A percentile compares a stretch with the other conserved stretches of the same genome.
Conservation (phyloP, 2,797 vertebrate genomes). For the Lindbergichthys nudifrons region DNA sequence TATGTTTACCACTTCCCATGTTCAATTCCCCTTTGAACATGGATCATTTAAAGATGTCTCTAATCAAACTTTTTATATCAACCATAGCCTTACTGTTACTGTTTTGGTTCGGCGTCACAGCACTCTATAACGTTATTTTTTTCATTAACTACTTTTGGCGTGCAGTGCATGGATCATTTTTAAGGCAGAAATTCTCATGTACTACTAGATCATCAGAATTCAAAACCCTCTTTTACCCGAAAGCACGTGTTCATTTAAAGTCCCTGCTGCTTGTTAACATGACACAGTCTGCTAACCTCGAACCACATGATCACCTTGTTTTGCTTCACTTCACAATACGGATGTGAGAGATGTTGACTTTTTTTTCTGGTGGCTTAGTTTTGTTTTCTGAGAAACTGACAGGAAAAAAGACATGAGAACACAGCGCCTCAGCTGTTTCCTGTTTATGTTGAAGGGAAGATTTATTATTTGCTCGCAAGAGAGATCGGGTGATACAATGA, state of each 20-base stretch:
- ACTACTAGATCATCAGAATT: neutral
- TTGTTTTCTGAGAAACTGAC: slow-evolving; percentile 71
- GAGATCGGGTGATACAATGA: slow-evolving; percentile 7
- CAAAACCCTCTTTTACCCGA: neutral
- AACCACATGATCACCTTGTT: slow-evolving; percentile 45
- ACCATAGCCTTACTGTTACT: neutral
- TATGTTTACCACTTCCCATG: too few species aligned
- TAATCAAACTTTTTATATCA: neutral
- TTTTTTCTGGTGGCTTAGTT: slow-evolving; percentile 36
- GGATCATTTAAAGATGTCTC: neutral
- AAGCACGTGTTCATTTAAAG: slow-evolving; percentile 74
- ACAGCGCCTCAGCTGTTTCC: slow-evolving; percentile 77
- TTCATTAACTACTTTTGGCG: neutral
- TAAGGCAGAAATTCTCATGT: neutral
- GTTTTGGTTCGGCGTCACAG: neutral
- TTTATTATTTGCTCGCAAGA: slow-evolving; percentile 19
- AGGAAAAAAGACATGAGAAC: slow-evolving; percentile 54
- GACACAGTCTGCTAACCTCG: slow-evolving; percentile 42
- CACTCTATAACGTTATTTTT: neutral
- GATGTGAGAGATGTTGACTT: slow-evolving; percentile 13
- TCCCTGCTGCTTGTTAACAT: slow-evolving; percentile 65
- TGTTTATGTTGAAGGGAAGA: slow-evolving; percentile 55
- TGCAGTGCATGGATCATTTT: neutral
- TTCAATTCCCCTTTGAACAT: neutral
- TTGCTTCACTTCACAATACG: neutral